Base-by-base conservation (phyloP, 2,113 vertebrate species). In the Cebus imitator region DNA sequence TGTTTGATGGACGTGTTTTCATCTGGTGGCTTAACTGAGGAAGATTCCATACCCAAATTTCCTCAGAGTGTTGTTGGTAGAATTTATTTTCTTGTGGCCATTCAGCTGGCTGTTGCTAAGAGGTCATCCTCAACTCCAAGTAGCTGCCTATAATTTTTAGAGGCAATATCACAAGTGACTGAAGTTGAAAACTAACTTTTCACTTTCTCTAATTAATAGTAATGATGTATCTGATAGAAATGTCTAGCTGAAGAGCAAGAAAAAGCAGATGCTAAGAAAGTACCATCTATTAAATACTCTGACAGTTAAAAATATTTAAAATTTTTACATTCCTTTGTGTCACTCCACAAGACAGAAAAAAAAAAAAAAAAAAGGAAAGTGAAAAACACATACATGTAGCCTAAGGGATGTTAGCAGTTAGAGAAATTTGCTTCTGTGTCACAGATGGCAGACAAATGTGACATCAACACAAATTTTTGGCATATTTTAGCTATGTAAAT, bases 281-380 rank as follows among this genome's bases (percentile, higher is more conserved):
- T 93, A 95, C 76, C 52, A 92, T 55, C 48, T 80, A 84, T 92
- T 96, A 90, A 95, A 83, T 35, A 86, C 45, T 91, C 32, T 90
- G 35, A 81, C 13, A 91, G 16, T 68, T 94, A 81, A 81, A 81
- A 76, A 50, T 94, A 45, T 61, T 68, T 66, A 83, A 80, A 81
- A 68, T 20, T 94, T 96, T 16, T 25, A 55, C 2, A 2, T 68
- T 97, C 6, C 75, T 81, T 90, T 85, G 18, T 82, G 55, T 86
- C 81, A 45, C 7, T 85, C 58, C 72, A 88, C 64, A 68, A 87
- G 20, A 83, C 5, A 88, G 7, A 13, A n/a, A n/a, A n/a, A 37
- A 37, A 88, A 75, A 17, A 66, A 52, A 48, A 50, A 50, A 52
- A 88, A 86, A 76, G 17, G 17, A 58, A 95, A 81, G 45, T 70